These are phyloP conservation scores for Ochropacha duplaris DNA, from an alignment of 2,888 invertebrate species.

Conservation along the genomic window DNA sequence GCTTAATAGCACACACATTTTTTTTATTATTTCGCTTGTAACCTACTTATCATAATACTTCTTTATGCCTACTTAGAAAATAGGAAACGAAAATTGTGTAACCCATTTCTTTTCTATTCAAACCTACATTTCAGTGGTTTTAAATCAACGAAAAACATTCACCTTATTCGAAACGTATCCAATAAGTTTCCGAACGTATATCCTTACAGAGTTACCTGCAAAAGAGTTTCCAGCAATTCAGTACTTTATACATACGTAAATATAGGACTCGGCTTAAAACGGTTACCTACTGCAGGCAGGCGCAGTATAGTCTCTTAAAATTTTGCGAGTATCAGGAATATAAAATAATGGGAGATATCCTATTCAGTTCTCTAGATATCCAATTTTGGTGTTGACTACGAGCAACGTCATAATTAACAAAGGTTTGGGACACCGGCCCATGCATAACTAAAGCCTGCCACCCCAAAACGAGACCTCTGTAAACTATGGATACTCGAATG, in stretches of 20 bases:
- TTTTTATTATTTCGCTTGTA: no score
- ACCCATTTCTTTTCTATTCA: constrained; percentile 3
- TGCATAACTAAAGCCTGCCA: constrained; percentile 67
- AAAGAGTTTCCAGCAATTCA: background rate
- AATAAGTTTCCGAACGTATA: constrained; percentile 1
- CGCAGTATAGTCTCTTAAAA: constrained; percentile 4
- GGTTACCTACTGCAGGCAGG: constrained; percentile 6
- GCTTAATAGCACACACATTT: background rate
- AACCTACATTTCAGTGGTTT: background rate
- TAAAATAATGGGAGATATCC: constrained; percentile 38
- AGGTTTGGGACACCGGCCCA: constrained; percentile 57
- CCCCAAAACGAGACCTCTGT: constrained; percentile 49
- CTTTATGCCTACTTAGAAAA: background rate
- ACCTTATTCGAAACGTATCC: constrained; percentile 2
- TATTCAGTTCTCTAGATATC: constrained; percentile 54
- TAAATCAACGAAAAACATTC: constrained; percentile 5
- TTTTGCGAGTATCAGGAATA: constrained; percentile 8
- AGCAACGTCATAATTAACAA: constrained; percentile 73
- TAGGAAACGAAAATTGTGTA: background rate
- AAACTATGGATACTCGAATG: constrained; percentile 49
- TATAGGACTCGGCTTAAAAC: constrained; percentile 7
- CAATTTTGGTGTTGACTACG: constrained; percentile 58
- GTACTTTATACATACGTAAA: constrained; percentile 3
- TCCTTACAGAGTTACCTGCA: constrained; percentile 1
- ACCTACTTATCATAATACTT: no score